Base-by-base conservation (phyloP, 2,888 invertebrate species). In the Caenorhabditis sp. region DNA sequence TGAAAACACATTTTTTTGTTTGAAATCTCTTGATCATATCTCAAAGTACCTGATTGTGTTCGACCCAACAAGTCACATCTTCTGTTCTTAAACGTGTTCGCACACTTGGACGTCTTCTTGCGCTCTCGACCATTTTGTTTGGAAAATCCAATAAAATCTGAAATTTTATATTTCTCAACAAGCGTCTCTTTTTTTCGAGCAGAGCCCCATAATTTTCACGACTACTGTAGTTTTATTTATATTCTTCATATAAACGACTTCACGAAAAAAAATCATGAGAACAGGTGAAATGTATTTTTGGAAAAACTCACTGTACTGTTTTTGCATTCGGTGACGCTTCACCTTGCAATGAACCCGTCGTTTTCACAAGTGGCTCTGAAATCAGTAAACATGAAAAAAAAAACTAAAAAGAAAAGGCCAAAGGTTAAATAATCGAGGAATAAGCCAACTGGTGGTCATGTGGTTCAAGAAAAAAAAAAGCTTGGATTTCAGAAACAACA, bases 51-150 rank as follows among this genome's bases (percentile, higher is more conserved):
- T 69, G 66, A 50, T 65, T 69, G 58, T 77, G 68, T 50, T 66
- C 59, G 36, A 77, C 77, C 77, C 77, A 77, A 19, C 58, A 55
- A 19, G 51, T 61, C 27, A 74, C 70, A 49, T 77, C 77, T 27
- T 67, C 63, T n/a, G 58, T 55, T 23, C 64, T 62, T 59, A 71
- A 58, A 1, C 67, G 51, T 4, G 63, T 61, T 19, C 64, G 51
- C 51, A 67, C 57, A 24, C 64, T 63, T 51, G 62, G 66, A 36
- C 66, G 53, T 37, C 71, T 31, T 2, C 37, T n/a, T n/a, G n/a
- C n/a, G n/a, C n/a, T 49, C 57, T 62, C 23, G 57, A 24, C 21
- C 57, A 43, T 57, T 58, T 60, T 31, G 51, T 31, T 23, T 55
- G 14, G 26, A 6, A n/a, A 21, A 21, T 53, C 8, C 53, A n/a